Percentiles rank a stretch among this genome's conserved stretches.
Evolutionary conservation across 2,888 invertebrate genomes (phyloP).

Genomic region (Heliconius cydno): DNA sequence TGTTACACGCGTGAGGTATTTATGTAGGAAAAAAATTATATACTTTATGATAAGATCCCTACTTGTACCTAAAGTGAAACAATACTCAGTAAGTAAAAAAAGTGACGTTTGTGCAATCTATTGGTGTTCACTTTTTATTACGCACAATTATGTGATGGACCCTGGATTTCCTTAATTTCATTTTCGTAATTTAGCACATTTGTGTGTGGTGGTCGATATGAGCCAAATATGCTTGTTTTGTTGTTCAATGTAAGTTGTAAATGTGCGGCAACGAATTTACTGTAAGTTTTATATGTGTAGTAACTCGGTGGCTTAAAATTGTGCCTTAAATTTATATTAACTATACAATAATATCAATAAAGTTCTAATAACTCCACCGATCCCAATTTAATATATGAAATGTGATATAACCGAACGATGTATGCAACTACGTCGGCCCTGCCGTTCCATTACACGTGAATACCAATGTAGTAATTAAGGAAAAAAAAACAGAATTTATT

Average conservation of each 20-base stretch:
- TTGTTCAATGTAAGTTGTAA: not conserved
- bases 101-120: slow-evolving; percentile 47
- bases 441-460: slow-evolving; percentile 64
- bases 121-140: slow-evolving; percentile 52
- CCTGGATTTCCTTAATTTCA: not conserved
- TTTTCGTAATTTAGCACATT: no score
- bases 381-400: slow-evolving; percentile 31
- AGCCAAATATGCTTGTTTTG: not conserved
- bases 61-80: slow-evolving; percentile 39
- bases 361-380: not conserved
- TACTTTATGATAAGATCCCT: slow-evolving; percentile 15
- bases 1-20: slow-evolving; percentile 6
- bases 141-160: slow-evolving; percentile 39
- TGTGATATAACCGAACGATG: slow-evolving; percentile 1
- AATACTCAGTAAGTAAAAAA: slow-evolving; percentile 43
- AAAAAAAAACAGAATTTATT: slow-evolving; percentile 73
- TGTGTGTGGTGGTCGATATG: not conserved
- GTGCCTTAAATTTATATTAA: slow-evolving; percentile 50
- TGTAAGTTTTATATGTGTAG: slow-evolving; percentile 10
- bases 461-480: slow-evolving; percentile 74
- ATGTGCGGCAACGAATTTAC: slow-evolving; percentile 20
- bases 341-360: not conserved
- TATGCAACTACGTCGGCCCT: slow-evolving; percentile 51
- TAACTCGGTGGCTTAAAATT: slow-evolving; percentile 49
- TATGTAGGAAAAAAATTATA: slow-evolving; percentile 11